Evolutionary conservation across 2,113 vertebrate genomes (phyloP).

Genomic region (Edolisoma coerulescens): DNA sequence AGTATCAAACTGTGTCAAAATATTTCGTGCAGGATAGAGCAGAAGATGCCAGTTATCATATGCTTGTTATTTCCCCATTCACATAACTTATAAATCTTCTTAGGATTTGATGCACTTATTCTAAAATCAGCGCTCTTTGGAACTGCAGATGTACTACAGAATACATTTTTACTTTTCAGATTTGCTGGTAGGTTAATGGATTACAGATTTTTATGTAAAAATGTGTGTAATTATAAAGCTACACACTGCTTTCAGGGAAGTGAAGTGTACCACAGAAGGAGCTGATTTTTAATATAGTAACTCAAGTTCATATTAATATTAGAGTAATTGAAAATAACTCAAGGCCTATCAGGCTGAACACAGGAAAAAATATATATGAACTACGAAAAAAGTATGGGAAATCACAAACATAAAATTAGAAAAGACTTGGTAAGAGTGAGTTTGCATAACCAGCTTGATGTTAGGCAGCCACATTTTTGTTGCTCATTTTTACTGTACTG

Average conservation of each 20-base stretch:
- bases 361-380: not conserved
- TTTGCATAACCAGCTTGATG: conserved; percentile 69
- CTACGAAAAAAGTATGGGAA: conserved; percentile 58
- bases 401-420: conserved; percentile 77
- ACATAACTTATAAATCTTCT: not conserved
- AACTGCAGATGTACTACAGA: not conserved
- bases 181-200: not conserved
- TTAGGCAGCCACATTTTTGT: conserved; percentile 66
- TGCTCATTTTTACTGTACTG: conserved; percentile 16
- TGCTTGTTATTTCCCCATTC: conserved; percentile 76
- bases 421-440: conserved; percentile 65
- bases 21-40: conserved; percentile 61
- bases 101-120: not conserved
- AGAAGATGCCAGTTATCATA: conserved; percentile 57
- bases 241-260: not conserved
- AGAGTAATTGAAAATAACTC: not conserved
- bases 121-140: not conserved
- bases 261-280: not conserved
- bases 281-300: not conserved
- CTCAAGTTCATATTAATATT: not conserved
- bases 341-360: not conserved
- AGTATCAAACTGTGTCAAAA: conserved; percentile 1
- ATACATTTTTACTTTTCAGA: not conserved
- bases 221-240: not conserved
- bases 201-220: not conserved